These are phyloP conservation scores for Dioctria linearis DNA, from an alignment of 2,888 invertebrate species.

Conservation along the genomic window DNA sequence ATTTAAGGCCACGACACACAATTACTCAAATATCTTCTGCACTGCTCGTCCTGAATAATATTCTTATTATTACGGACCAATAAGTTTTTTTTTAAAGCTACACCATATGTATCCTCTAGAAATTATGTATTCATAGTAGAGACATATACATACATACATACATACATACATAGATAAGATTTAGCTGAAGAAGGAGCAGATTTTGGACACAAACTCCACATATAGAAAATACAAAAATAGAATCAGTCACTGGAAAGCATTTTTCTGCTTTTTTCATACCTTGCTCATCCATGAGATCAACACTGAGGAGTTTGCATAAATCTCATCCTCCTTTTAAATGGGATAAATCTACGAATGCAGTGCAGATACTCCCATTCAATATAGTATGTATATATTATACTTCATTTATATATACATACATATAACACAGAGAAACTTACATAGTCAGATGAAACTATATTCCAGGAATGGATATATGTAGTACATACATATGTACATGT, in stretches of 20 bases:
- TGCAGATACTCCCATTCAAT: too few species aligned
- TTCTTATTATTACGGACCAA: not conserved
- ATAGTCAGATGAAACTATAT: conserved; percentile 31
- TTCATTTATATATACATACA: too few species aligned
- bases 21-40: too few species aligned
- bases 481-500: too few species aligned
- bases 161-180: not conserved
- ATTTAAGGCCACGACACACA: too few species aligned
- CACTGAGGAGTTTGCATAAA: conserved; percentile 1
- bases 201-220: not conserved
- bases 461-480: not conserved
- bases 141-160: not conserved
- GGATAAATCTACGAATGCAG: conserved; percentile 11
- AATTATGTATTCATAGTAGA: not conserved
- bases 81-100: too few species aligned
- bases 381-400: too few species aligned
- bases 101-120: not conserved
- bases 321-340: conserved; percentile 4
- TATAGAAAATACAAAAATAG: not conserved
- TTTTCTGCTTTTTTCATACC: conserved; percentile 14
- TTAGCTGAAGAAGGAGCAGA: not conserved
- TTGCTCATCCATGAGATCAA: conserved; percentile 33
- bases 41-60: too few species aligned
- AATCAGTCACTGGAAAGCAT: conserved; percentile 18
- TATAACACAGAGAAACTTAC: not conserved